Evolutionary conservation across 2,888 invertebrate genomes (phyloP), one percentile per base, ranked within the genome.

Genomic region (Lucinisca nassula): DNA sequence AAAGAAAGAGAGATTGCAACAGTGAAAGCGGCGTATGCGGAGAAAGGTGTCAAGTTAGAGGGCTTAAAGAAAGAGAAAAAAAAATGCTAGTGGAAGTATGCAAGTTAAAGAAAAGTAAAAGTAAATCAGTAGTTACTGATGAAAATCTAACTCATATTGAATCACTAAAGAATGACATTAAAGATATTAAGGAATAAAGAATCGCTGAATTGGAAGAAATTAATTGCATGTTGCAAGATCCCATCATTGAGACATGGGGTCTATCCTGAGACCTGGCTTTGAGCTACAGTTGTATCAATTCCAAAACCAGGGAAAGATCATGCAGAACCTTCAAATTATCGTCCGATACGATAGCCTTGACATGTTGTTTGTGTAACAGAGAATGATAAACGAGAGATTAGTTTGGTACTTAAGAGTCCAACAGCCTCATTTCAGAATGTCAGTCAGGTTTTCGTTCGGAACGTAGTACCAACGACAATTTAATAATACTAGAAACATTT

Each of bases 21-120:
- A 49, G n/a, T 58, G 75, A 0, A 40, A 35, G 55, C n/a, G 72
- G 38, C 21, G 24, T 38, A 58, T 35, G 38, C 27, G 24, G 72
- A 27, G 67, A 55, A 24, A 30, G 70, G 3, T 8, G 27, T n/a
- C 4, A 40, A 80, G 40, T 6, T 49, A 32, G 51, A 38, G 0
- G 38, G 8, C 2, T 32, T 80, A 17, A 32, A 74, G 30, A 24
- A 35, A 73, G 79, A n/a, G 74, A 45, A 80, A 74, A 17, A 55
- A 38, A 6, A 79, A 58, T 80, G 27, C 37, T 80, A 30, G 35
- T 55, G 27, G 74, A 80, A 55, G 74, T 73, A 10, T 73, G 55
- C 17, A 6, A 74, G 2, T 30, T 73, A 21, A 51, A 24, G 24
- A 35, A 58, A 17, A 1, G 4, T 37, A 35, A 6, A 38, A 14